phyloP scores from a whole-genome alignment of 35 echinoderm and acorn worm species.

The Apostichopus japonicus region DNA sequence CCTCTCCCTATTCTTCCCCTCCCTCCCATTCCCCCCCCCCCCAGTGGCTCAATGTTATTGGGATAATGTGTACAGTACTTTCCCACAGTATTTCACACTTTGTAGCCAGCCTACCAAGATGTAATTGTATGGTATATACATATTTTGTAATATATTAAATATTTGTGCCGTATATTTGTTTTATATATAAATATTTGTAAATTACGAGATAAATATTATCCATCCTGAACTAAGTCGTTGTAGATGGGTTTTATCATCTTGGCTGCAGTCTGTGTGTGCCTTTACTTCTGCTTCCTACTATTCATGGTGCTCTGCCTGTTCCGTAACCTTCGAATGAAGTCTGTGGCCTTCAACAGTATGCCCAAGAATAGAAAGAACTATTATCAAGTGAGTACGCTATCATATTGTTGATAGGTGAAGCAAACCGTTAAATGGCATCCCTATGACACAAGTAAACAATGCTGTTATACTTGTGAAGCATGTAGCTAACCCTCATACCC shows the following conservation, averaged over 20 bases:
- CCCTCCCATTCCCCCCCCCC: too few relatives aligned
- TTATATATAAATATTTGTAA: too few relatives aligned
- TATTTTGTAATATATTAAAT: too few relatives aligned
- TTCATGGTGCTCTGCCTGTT: conserved; percentile 97
- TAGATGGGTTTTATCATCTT: conserved; percentile 91
- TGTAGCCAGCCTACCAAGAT: too few relatives aligned
- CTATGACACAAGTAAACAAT: background rate
- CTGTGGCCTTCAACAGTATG: conserved; percentile 87
- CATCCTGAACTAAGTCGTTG: background rate
- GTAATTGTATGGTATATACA: too few relatives aligned
- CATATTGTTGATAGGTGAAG: background rate
- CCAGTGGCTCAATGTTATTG: too few relatives aligned
- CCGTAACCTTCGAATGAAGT: conserved; percentile 90
- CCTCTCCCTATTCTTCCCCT: too few relatives aligned
- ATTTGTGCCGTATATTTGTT: too few relatives aligned
- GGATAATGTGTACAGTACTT: too few relatives aligned
- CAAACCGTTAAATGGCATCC: background rate
- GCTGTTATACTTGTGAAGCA: background rate
- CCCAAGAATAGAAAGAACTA: conserved; percentile 75
- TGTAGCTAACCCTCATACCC: too few relatives aligned
- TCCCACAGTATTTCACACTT: too few relatives aligned
- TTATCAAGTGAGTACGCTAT: conserved; percentile 75
- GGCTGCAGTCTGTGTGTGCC: conserved; percentile 73
- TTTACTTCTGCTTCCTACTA: conserved; percentile 85
- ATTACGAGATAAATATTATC: too few relatives aligned